Base-by-base conservation (phyloP, 2,888 invertebrate genomes). In the Leucania comma region DNA sequence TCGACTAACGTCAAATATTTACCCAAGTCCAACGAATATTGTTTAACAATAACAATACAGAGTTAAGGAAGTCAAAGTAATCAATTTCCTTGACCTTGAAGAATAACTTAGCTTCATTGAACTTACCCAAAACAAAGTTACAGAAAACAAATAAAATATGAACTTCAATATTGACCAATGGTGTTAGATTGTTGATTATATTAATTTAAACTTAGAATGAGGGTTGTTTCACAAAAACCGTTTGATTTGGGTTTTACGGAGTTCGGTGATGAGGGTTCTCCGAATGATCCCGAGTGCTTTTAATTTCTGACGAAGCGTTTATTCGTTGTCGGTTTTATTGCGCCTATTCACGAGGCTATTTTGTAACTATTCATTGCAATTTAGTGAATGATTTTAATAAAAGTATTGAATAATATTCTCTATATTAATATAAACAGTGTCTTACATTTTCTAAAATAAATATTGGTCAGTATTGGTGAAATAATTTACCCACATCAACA, bases 261-360 rank as follows among this genome's bases (percentile, higher is more conserved):
- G 78, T 91, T 90, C 68, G 67, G 76, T 89, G 91, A 91, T 86
- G 86, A 87, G 90, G 91, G 91, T 90, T 83, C 76, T 81, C 81
- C 38, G 84, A 86, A 84, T 89, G 88, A 88, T 87, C 81, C 86
- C 82, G 80, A 89, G 82, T 88, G 86, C 84, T 88, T 89, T 89
- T 89, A 89, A 90, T 89, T 89, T 86, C 83, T 89, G 85, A 85
- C 80, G 81, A 83, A 86, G 82, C 80, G 54, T 82, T 83, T 77
- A 74, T 81, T 79, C 72, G 75, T 65, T 54, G 26, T 54, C 26
- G 53, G 20, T 54, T 79, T 75, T 59, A 67, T 74, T 77, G 42
- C 24, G 42, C 54, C 24, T 69, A 29, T 68, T 38, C 60, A 59
- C 32, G 54, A 29, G 10, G 42, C 59, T 68, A 65, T 26, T 42